Percentiles rank a stretch among this genome's conserved stretches.
Evolutionary conservation across 1,140 invertebrate species (phyloP).

Genomic region (Drosophila lacteicornis): DNA sequence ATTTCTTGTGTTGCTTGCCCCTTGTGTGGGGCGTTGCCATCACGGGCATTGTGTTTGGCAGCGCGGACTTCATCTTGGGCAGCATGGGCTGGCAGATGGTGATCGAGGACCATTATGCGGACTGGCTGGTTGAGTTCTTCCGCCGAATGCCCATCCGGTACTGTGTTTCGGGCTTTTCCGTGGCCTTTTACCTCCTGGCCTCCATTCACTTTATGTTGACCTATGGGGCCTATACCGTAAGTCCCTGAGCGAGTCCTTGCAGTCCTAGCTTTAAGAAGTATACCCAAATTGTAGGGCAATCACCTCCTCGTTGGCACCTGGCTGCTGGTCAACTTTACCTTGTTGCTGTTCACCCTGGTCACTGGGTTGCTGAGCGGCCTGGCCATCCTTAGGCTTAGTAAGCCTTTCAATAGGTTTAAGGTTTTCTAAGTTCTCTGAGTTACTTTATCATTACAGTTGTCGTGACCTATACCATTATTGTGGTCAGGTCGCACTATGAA

Average conservation of each 20-base stretch:
- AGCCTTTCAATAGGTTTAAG: background rate
- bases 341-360: conserved; percentile 30
- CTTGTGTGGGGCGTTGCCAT: conserved; percentile 18
- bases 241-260: background rate
- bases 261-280: background rate
- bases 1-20: conserved; percentile 28
- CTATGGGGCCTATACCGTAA: conserved; percentile 28
- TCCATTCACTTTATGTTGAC: conserved; percentile 10
- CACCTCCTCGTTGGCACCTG: conserved; percentile 18
- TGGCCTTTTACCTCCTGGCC: conserved; percentile 7
- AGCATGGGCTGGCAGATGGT: conserved; percentile 13
- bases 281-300: conserved; percentile 4
- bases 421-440: background rate
- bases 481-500: too few species aligned
- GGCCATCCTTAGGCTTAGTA: conserved; percentile 16
- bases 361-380: conserved; percentile 24
- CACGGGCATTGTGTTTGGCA: conserved; percentile 16
- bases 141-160: conserved; percentile 6
- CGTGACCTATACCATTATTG: background rate
- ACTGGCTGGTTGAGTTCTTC: conserved; percentile 20
- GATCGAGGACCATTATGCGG: background rate
- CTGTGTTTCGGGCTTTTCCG: conserved; percentile 20
- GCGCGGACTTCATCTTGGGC: conserved; percentile 10
- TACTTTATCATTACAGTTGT: background rate
- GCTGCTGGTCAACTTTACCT: conserved; percentile 29